Percentiles rank a stretch among this genome's conserved stretches.
Conservation (phyloP, 2,888 invertebrate genomes). For the Leucoptera coffeella region DNA sequence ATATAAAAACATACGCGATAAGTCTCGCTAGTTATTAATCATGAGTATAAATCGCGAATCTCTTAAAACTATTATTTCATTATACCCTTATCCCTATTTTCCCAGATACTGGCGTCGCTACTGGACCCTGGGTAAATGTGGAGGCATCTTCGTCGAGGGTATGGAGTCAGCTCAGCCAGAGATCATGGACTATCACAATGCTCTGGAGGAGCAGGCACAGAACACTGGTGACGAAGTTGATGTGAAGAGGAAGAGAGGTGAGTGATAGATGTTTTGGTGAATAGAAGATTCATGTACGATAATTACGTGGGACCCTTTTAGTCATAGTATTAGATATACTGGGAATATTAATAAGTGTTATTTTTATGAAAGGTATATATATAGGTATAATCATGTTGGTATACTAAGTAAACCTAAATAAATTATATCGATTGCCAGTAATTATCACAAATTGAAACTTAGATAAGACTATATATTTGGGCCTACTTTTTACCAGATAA, state of each 20-base stretch:
- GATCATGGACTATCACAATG: constrained; percentile 56
- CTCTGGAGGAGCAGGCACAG: constrained; percentile 17
- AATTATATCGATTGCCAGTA: constrained; percentile 8
- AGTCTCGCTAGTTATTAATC: no score
- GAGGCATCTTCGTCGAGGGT: constrained; percentile 87
- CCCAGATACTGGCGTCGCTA: constrained; percentile 79
- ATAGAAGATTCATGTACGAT: constrained; percentile 83
- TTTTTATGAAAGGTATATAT: constrained; percentile 8
- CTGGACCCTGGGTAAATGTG: constrained; percentile 88
- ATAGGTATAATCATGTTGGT: constrained; percentile 7
- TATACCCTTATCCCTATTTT: neutral
- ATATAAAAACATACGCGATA: no score
- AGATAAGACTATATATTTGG: no score
- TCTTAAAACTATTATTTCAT: no score
- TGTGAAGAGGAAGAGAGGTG: constrained; percentile 19
- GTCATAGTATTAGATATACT: constrained; percentile 63
- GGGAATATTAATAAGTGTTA: constrained; percentile 32
- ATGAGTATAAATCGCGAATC: no score
- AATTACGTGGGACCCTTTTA: constrained; percentile 89
- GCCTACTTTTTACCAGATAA: no score
- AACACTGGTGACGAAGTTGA: constrained; percentile 5
- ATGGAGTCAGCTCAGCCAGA: constrained; percentile 85
- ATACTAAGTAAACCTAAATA: constrained; percentile 17
- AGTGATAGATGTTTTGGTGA: constrained; percentile 66
- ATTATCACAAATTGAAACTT: no score